Base-by-base conservation (phyloP, 2,888 invertebrate genomes). In the Odontomyia ornata region DNA sequence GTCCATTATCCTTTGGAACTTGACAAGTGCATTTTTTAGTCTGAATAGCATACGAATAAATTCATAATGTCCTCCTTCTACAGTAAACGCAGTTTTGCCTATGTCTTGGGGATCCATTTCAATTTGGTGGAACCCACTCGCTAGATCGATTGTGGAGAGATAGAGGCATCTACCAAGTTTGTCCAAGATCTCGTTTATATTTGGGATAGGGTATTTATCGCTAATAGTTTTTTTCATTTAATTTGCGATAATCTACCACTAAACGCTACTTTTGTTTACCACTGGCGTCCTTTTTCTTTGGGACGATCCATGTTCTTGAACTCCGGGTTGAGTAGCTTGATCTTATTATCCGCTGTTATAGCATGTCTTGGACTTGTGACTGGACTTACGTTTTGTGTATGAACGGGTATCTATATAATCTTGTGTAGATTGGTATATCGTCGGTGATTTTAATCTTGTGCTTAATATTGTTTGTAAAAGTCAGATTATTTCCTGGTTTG, bases 191-290 rank as follows among this genome's bases (percentile, higher is more conserved):
- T 56, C 18, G 18, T 56, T 56, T n/a, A 56, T 56, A 18, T 56
- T 56, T 11, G 56, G 1, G 18, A 56, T 56, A 7, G 56, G 56
- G 18, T 56, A 56, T 56, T 56, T 56, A 18, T n/a, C n/a, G n/a
- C n/a, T n/a, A n/a, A n/a, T n/a, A n/a, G n/a, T n/a, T 56, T 56
- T 56, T 56, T 18, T 56, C 56, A 18, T 56, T 56, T n/a, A 56
- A 18, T 5, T 18, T 11, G 5, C 56, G 56, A 18, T 56, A 56
- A 18, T 56, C 1, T 56, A 56, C 0, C 0, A 56, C 56, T 18
- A 56, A 18, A 56, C 56, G 56, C 56, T 18, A 56, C 18, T 56
- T 56, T 56, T n/a, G n/a, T 56, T 56, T 56, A 56, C 0, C 56
- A 56, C 18, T 56, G 18, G 56, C 56, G 18, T n/a, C 56, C 18